Evolutionary conservation across 2,888 invertebrate species (phyloP).

Genomic region (Enchytraeus crypticus): DNA sequence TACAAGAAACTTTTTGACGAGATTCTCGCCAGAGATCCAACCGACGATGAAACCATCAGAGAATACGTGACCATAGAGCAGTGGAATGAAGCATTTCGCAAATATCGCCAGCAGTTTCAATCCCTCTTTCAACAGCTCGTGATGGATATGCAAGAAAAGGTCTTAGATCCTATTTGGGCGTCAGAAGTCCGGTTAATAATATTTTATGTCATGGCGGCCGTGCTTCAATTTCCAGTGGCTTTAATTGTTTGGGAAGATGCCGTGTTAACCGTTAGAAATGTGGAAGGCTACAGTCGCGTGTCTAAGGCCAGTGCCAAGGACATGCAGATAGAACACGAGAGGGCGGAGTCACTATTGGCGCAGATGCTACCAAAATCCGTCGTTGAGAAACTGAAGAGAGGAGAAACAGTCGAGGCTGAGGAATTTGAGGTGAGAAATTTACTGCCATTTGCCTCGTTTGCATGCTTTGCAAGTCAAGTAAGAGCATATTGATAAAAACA

Average conservation of each 20-base stretch:
- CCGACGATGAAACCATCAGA: too few relatives aligned
- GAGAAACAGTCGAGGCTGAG: conserved; percentile 17
- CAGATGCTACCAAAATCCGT: conserved; percentile 21
- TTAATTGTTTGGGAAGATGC: not conserved
- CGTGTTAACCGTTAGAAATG: not conserved
- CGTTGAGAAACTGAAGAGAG: conserved; percentile 16
- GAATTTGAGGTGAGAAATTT: conserved; percentile 14
- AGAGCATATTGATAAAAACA: too few relatives aligned
- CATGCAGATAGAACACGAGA: conserved; percentile 12
- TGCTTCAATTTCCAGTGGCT: not conserved
- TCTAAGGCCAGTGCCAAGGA: not conserved
- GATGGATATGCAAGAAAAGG: not conserved
- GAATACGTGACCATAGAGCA: not conserved
- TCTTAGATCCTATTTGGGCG: not conserved
- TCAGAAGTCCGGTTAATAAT: not conserved
- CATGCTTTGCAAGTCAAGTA: too few relatives aligned
- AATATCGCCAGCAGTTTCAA: not conserved
- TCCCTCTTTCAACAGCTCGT: not conserved
- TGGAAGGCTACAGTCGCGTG: not conserved
- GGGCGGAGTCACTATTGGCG: conserved; percentile 17
- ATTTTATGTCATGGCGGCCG: not conserved
- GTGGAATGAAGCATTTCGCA: not conserved
- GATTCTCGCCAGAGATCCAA: too few relatives aligned
- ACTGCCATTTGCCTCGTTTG: too few relatives aligned
- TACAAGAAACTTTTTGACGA: too few relatives aligned